These are phyloP conservation scores for Smutsia gigantea DNA, from an alignment of 2,797 vertebrate genomes.

Conservation along the genomic window DNA sequence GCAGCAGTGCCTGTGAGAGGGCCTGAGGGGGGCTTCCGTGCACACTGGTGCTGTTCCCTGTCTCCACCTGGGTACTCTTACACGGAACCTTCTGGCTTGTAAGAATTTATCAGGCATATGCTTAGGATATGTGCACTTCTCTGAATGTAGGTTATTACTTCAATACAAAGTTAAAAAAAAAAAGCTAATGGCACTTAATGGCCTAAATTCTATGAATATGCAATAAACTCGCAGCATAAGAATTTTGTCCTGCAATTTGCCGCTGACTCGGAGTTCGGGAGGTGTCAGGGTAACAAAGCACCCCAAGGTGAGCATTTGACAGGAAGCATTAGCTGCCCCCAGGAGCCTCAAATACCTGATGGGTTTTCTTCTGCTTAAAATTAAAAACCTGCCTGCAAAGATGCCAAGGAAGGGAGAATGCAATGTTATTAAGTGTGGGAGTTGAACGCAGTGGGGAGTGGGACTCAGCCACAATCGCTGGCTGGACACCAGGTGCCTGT, in stretches of 20 bases:
- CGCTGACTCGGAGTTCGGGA: constrained; percentile 76
- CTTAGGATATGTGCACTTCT: constrained; percentile 33
- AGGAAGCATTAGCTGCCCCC: constrained; percentile 85
- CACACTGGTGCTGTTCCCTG: neutral
- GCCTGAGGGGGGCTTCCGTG: neutral
- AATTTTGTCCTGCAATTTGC: constrained; percentile 84
- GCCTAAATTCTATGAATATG: constrained; percentile 85
- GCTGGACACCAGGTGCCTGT: constrained; percentile 8
- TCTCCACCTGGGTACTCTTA: neutral
- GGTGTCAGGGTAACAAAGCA: constrained; percentile 85
- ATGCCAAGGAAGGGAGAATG: constrained; percentile 78
- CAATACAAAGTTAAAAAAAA: constrained; percentile 64
- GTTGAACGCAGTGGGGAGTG: constrained; percentile 62
- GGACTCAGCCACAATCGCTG: constrained; percentile 36
- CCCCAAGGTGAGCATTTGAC: constrained; percentile 86
- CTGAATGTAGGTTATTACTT: constrained; percentile 78
- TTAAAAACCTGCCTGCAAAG: constrained; percentile 84
- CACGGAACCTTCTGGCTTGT: neutral
- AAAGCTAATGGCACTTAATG: constrained; percentile 77
- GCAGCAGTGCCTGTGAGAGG: neutral
- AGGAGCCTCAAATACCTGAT: constrained; percentile 85
- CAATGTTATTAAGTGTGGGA: constrained; percentile 75
- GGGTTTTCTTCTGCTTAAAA: constrained; percentile 83
- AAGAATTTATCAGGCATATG: constrained; percentile 36
- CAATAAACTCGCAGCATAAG: constrained; percentile 82